Evolutionary conservation across 2,797 vertebrate species (phyloP).

Genomic region (Urophycis tenuis): DNA sequence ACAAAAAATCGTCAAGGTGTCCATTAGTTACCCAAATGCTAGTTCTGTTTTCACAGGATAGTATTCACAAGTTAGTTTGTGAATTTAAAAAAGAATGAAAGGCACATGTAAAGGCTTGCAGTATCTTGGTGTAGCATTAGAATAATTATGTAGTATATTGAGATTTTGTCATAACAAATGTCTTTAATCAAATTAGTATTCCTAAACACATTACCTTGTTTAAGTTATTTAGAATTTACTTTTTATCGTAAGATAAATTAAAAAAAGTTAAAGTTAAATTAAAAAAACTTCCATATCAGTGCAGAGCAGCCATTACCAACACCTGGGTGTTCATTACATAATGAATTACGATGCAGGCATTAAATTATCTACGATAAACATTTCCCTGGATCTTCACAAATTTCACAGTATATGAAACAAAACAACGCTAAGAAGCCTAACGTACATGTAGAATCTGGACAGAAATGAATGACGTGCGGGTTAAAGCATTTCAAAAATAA

Average conservation of each 20-base stretch:
- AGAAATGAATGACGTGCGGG: background rate
- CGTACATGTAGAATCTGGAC: background rate
- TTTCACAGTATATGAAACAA: slow-evolving; percentile 37
- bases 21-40: background rate
- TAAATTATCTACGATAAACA: slow-evolving; percentile 35
- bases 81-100: background rate
- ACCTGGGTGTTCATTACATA: slow-evolving; percentile 18
- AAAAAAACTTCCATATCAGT: background rate
- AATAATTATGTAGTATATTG: background rate
- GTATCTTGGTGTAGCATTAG: background rate
- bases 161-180: background rate
- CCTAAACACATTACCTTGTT: background rate
- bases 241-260: slow-evolving; percentile 19
- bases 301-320: slow-evolving; percentile 1
- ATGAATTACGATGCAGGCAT: slow-evolving; percentile 45
- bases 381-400: slow-evolving; percentile 33
- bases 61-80: background rate
- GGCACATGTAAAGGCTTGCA: slow-evolving; percentile 3
- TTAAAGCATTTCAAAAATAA: background rate
- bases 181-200: background rate
- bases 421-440: slow-evolving; percentile 21
- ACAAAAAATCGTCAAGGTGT: background rate
- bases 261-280: background rate
- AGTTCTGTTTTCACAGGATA: too few species aligned
- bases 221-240: slow-evolving; percentile 10